phyloP scores from a whole-genome alignment of 2,888 invertebrate genomes.

The Digitonthophagus gazella region DNA sequence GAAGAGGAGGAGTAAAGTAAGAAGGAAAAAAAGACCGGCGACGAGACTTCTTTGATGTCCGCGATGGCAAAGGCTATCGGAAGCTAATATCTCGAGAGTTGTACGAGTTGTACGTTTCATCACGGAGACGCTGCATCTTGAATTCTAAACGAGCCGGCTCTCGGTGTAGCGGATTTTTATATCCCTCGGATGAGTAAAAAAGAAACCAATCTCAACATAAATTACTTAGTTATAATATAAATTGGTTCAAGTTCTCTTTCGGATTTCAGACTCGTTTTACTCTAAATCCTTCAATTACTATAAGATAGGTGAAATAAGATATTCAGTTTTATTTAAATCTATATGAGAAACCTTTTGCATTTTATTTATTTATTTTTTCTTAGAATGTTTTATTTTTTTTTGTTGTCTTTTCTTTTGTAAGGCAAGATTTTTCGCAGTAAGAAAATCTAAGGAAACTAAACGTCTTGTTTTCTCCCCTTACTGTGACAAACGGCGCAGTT shows the following conservation, averaged over 20 bases:
- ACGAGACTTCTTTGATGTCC: not conserved
- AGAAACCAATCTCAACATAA: conserved; percentile 44
- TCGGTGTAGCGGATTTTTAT: conserved; percentile 7
- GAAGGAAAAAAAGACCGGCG: not conserved
- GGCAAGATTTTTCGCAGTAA: too few relatives aligned
- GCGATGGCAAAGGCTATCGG: not conserved
- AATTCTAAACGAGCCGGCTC: not conserved
- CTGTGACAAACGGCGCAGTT: not conserved
- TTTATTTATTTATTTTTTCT: too few relatives aligned
- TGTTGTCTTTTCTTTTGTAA: too few relatives aligned
- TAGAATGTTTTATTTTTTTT: too few relatives aligned
- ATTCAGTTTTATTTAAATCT: not conserved
- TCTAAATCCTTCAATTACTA: not conserved
- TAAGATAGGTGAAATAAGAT: not conserved
- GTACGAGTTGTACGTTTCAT: not conserved
- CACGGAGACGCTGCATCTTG: not conserved
- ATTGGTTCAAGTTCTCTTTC: conserved; percentile 31
- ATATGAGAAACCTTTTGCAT: not conserved
- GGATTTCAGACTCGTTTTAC: not conserved
- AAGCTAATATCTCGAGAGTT: not conserved
- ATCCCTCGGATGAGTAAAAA: conserved; percentile 39
- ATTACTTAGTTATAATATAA: conserved; percentile 45
- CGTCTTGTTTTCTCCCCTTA: not conserved
- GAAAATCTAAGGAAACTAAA: not conserved
- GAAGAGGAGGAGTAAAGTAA: too few relatives aligned